Evolutionary conservation across 1,140 invertebrate genomes (phyloP).

Genomic region (Monochamus saltuarius): DNA sequence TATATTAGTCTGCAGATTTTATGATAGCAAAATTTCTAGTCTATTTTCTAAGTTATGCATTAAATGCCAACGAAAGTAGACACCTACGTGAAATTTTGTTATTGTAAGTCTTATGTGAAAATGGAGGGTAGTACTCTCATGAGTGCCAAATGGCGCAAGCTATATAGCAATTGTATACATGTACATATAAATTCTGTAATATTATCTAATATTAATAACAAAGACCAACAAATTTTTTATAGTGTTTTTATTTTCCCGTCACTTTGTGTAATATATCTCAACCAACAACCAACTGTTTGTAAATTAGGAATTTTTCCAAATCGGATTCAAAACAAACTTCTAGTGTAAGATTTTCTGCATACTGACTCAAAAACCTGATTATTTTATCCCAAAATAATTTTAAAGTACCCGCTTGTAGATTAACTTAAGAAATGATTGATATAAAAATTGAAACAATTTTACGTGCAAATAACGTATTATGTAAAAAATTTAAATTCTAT

Average conservation of each 20-base stretch:
- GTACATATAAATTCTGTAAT: conserved; percentile 40
- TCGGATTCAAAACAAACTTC: no score
- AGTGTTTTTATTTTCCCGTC: conserved; percentile 12
- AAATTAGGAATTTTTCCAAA: no score
- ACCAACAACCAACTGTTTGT: no score
- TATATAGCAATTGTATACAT: conserved; percentile 41
- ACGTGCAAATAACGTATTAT: no score
- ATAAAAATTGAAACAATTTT: no score
- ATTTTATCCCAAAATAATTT: no score
- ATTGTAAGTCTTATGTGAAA: conserved; percentile 7
- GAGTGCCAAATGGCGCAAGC: conserved; percentile 34
- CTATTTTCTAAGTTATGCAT: conserved; percentile 12
- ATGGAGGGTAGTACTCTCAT: conserved; percentile 40
- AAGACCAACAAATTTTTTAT: conserved; percentile 31
- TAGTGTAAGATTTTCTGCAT: no score
- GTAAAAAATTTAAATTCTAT: no score
- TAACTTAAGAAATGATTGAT: no score
- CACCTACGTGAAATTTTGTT: conserved; percentile 2
- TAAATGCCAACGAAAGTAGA: conserved; percentile 4
- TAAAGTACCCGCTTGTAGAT: no score
- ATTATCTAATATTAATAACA: conserved; percentile 40
- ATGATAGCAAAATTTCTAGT: conserved; percentile 6
- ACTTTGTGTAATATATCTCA: no score
- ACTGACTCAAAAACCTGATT: no score
- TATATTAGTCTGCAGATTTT: conserved; percentile 4